Conservation (phyloP, 2,888 invertebrate species). For the Morpho helenor region DNA sequence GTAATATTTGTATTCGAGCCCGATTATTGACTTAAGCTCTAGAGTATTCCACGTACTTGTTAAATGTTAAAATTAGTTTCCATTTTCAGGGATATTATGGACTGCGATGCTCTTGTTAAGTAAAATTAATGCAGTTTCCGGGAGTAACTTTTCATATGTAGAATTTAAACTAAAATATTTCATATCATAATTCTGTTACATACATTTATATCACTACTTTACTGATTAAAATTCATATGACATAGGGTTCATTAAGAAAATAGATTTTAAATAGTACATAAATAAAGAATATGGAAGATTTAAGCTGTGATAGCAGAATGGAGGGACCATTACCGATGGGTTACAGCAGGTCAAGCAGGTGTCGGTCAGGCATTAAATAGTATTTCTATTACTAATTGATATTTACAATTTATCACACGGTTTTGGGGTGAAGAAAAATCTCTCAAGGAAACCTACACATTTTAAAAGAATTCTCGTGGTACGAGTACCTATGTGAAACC, state of each 20-base stretch:
- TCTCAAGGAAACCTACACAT: no score
- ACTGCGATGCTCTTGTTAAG: conserved; percentile 9
- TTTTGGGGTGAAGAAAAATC: no score
- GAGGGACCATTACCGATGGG: no score
- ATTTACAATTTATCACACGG: no score
- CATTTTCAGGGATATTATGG: conserved; percentile 16
- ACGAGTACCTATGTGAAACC: no score
- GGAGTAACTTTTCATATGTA: conserved; percentile 8
- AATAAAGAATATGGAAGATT: no score
- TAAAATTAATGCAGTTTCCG: conserved; percentile 17
- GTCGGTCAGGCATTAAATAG: no score
- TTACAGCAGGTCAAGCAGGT: no score
- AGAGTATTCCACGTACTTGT: conserved; percentile 13
- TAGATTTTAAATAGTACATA: no score
- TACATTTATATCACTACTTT: conserved; percentile 6
- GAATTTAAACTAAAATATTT: conserved; percentile 12
- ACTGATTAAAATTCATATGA: conserved; percentile 1
- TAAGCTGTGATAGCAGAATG: no score
- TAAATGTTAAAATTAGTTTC: conserved; percentile 24
- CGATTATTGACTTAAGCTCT: conserved; percentile 19
- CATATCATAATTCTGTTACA: conserved; percentile 9
- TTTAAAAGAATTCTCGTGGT: no score
- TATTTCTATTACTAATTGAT: no score
- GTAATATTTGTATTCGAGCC: conserved; percentile 10
- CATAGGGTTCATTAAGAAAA: not conserved